Evolutionary conservation across 2,888 invertebrate species (phyloP).

Genomic region (Meteorus colon): DNA sequence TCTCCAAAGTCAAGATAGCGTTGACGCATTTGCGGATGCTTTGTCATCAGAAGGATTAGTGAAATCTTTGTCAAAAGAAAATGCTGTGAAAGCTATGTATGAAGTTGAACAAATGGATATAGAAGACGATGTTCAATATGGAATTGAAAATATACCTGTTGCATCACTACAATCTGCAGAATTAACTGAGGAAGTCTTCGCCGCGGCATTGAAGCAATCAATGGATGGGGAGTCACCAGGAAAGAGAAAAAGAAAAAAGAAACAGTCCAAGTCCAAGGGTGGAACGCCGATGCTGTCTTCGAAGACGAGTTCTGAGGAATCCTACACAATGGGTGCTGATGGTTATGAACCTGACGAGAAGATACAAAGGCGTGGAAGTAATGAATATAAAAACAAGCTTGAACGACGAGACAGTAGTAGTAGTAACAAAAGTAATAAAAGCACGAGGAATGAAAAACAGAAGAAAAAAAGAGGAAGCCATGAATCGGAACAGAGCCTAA

Average conservation of each 20-base stretch:
- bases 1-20: slow-evolving; percentile 62
- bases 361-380: slow-evolving; percentile 45
- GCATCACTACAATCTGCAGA: not conserved
- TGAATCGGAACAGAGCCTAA: slow-evolving; percentile 6
- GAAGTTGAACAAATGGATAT: slow-evolving; percentile 40
- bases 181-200: slow-evolving; percentile 22
- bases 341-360: slow-evolving; percentile 46
- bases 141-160: slow-evolving; percentile 47
- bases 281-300: slow-evolving; percentile 48
- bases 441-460: slow-evolving; percentile 6
- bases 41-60: slow-evolving; percentile 58
- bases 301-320: slow-evolving; percentile 61
- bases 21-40: slow-evolving; percentile 68
- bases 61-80: slow-evolving; percentile 25
- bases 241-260: slow-evolving; percentile 58
- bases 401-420: slow-evolving; percentile 46
- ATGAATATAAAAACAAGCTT: slow-evolving; percentile 34
- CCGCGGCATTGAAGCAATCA: slow-evolving; percentile 68
- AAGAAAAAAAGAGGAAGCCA: slow-evolving; percentile 31
- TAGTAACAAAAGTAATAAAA: slow-evolving; percentile 42
- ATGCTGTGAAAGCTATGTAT: slow-evolving; percentile 25
- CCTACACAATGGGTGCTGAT: slow-evolving; percentile 48
- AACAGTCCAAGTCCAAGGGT: slow-evolving; percentile 46
- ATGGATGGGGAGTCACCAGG: slow-evolving; percentile 58
- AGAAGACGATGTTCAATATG: slow-evolving; percentile 44